phyloP scores from a whole-genome alignment of 2,113 vertebrate genomes.

The Cygnus buccinator region DNA sequence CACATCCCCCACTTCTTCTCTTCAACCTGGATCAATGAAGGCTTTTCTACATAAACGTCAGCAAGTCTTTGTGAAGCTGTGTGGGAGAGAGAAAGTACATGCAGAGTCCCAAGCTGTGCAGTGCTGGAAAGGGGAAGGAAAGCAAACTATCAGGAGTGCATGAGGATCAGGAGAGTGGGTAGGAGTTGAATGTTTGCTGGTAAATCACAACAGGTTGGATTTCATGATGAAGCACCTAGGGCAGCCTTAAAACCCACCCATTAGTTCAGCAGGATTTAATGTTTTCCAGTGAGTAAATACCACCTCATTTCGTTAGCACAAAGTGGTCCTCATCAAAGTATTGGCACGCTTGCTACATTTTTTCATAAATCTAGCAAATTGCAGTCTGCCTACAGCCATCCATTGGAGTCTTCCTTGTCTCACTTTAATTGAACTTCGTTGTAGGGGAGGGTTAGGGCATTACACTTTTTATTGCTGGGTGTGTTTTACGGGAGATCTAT shows the following conservation, averaged over 20 bases:
- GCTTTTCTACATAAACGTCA: background rate
- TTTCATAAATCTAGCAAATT: slow-evolving; percentile 59
- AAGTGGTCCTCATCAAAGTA: slow-evolving; percentile 65
- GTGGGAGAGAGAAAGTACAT: background rate
- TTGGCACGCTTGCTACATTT: slow-evolving; percentile 45
- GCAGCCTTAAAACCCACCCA: slow-evolving; percentile 25
- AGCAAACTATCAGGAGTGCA: background rate
- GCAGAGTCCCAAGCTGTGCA: background rate
- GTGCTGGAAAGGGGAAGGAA: background rate
- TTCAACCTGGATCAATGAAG: background rate
- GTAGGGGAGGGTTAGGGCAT: background rate
- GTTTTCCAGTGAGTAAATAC: slow-evolving; percentile 54
- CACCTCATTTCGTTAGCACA: background rate
- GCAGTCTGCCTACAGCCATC: slow-evolving; percentile 41
- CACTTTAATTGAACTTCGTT: slow-evolving; percentile 20
- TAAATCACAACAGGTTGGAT: background rate
- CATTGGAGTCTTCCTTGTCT: slow-evolving; percentile 52
- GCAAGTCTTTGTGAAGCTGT: background rate
- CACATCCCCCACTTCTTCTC: background rate
- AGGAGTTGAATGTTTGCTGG: background rate
- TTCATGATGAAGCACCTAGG: slow-evolving; percentile 6
- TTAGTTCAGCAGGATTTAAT: slow-evolving; percentile 47
- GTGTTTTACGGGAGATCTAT: slow-evolving; percentile 49
- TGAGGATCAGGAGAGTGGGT: background rate
- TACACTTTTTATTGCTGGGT: slow-evolving; percentile 48